Conservation (phyloP, 2,888 invertebrate genomes). For the Octonoba sinensis region DNA sequence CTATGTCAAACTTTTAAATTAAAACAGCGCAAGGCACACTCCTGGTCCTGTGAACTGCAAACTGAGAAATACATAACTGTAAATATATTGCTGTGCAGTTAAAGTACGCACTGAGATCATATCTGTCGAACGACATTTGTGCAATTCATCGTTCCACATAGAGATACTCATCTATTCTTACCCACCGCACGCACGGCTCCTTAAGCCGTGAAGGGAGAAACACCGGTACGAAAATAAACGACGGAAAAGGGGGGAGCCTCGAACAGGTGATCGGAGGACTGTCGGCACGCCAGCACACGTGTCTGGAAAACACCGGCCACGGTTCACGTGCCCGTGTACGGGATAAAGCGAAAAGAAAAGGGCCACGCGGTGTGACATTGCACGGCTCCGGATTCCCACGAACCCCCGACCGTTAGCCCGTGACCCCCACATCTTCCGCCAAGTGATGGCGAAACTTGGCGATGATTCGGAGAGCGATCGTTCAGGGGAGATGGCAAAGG, state of each 20-base stretch:
- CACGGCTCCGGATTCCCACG: conserved; percentile 55
- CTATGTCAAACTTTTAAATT: too few relatives aligned
- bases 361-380: conserved; percentile 59
- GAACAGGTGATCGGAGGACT: conserved; percentile 37
- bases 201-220: too few relatives aligned
- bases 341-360: neutral
- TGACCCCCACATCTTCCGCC: conserved; percentile 45
- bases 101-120: too few relatives aligned
- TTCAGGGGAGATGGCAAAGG: neutral
- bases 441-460: too few relatives aligned
- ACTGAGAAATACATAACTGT: too few relatives aligned
- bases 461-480: neutral
- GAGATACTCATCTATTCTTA: too few relatives aligned
- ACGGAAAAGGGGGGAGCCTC: neutral
- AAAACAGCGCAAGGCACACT: too few relatives aligned
- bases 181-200: too few relatives aligned
- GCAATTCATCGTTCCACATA: too few relatives aligned
- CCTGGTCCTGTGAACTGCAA: too few relatives aligned
- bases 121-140: too few relatives aligned
- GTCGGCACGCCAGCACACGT: conserved; percentile 47
- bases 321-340: conserved; percentile 46
- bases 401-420: conserved; percentile 60
- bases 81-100: too few relatives aligned
- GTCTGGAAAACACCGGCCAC: conserved; percentile 43
- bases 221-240: neutral